phyloP scores from a whole-genome alignment of 2,113 vertebrate species.

The Brachirus orientalis region DNA sequence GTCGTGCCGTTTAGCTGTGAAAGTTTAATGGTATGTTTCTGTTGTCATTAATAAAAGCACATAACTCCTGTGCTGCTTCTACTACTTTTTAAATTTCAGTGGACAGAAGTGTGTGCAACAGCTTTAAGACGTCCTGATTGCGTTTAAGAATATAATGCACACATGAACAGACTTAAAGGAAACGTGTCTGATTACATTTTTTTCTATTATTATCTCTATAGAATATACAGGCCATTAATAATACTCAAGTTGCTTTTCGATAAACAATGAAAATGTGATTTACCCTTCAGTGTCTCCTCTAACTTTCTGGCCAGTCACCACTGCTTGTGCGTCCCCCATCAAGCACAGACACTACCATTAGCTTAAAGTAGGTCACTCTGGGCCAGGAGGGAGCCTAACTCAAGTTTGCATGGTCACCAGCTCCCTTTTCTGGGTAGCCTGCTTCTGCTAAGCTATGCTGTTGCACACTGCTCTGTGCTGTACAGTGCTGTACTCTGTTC shows the following conservation, averaged over 20 bases:
- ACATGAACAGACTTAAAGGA: slow-evolving; percentile 26
- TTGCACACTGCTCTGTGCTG: slow-evolving; percentile 43
- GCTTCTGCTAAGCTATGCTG: slow-evolving; percentile 53
- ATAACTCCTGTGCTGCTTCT: slow-evolving; percentile 53
- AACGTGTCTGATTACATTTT: slow-evolving; percentile 22
- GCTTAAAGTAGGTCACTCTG: slow-evolving; percentile 82
- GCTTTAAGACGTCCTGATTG: slow-evolving; percentile 26
- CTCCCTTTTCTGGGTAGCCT: slow-evolving; percentile 60
- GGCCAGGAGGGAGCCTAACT: slow-evolving; percentile 78
- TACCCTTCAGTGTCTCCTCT: slow-evolving; percentile 61
- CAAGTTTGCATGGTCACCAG: slow-evolving; percentile 70
- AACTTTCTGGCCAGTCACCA: slow-evolving; percentile 51
- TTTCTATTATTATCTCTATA: slow-evolving; percentile 34
- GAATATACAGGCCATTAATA: slow-evolving; percentile 15
- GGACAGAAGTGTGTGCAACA: slow-evolving; percentile 26
- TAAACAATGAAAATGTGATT: slow-evolving; percentile 31
- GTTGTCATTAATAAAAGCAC: slow-evolving; percentile 76
- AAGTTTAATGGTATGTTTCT: slow-evolving; percentile 75
- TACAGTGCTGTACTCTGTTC: slow-evolving; percentile 51
- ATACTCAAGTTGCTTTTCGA: slow-evolving; percentile 42
- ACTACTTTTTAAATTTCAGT: slow-evolving; percentile 43
- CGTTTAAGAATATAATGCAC: slow-evolving; percentile 12
- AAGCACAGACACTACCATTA: slow-evolving; percentile 68
- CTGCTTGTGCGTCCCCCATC: slow-evolving; percentile 68
- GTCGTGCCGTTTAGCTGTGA: slow-evolving; percentile 60